Base-by-base conservation (phyloP, 2,888 invertebrate genomes). In the Cryptophagus acutangulus region DNA sequence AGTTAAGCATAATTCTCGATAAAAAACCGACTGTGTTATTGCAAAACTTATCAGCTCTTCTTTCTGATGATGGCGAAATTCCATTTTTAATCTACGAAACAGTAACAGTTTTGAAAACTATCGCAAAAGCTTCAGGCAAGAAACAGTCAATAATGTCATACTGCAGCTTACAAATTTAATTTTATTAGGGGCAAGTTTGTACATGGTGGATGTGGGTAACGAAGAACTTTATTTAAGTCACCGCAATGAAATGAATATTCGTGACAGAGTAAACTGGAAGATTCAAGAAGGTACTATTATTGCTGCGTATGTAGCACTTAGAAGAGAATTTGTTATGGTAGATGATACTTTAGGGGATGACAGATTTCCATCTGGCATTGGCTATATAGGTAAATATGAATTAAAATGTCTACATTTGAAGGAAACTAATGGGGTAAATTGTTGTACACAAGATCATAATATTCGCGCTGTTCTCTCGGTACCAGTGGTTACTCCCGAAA, bases 381-480 rank as follows among this genome's bases (percentile, higher is more conserved):
- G 71, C 25, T 65, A 63, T 50, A 54, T 45, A 48, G 53, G 55
- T 52, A 33, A 10, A 25, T 13, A n/a, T 29, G 10, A n/a, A 33
- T 10, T 15, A 14, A 42, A 1, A 34, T 26, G 12, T 9, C 26
- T 20, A 18, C 14, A 5, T 10, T 9, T 25, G 8, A 17, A 34
- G 6, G 9, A 24, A 24, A 20, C 14, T 20, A n/a, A n/a, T n/a
- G n/a, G n/a, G n/a, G n/a, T n/a, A n/a, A n/a, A n/a, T n/a, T n/a
- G n/a, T n/a, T n/a, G n/a, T n/a, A n/a, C n/a, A n/a, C n/a, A n/a
- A n/a, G n/a, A n/a, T n/a, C n/a, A n/a, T n/a, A n/a, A n/a, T n/a
- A n/a, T n/a, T n/a, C n/a, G n/a, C n/a, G n/a, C n/a, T n/a, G 78
- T 79, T 0, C 63, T 80, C 1, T 76, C 77, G 51, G 73, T 79